Conservation (phyloP, 2,888 invertebrate genomes). For the Elegia similella region DNA sequence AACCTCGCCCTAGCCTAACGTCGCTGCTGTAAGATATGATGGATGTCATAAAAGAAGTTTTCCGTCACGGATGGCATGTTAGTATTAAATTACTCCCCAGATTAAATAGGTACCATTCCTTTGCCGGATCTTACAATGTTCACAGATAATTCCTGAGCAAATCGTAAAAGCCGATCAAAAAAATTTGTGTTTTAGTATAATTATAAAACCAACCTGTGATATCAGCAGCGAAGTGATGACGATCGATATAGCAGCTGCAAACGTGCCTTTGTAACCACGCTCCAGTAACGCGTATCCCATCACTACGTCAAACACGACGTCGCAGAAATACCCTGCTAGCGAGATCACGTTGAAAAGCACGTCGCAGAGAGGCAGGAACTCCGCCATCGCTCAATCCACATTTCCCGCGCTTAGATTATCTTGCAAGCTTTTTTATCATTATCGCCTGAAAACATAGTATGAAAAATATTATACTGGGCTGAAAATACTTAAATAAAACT, state of each 20-base stretch:
- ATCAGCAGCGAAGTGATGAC: conserved; percentile 88
- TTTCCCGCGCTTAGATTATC: conserved; percentile 46
- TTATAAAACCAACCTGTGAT: conserved; percentile 83
- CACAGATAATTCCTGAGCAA: no score
- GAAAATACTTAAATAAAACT: no score
- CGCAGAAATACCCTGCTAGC: conserved; percentile 94
- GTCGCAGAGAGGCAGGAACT: conserved; percentile 95
- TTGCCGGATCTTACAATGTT: no score
- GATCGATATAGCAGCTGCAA: conserved; percentile 85
- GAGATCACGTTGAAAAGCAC: conserved; percentile 95
- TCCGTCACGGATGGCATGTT: no score
- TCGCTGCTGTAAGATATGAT: no score
- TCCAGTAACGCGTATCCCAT: conserved; percentile 92
- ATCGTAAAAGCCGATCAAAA: background rate
- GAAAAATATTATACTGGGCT: no score
- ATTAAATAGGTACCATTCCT: no score
- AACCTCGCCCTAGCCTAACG: no score
- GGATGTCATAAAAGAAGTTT: no score
- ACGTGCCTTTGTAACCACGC: conserved; percentile 83
- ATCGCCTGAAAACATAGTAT: conserved; percentile 9
- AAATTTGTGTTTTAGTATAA: no score
- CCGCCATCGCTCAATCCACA: conserved; percentile 81
- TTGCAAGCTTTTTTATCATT: conserved; percentile 19
- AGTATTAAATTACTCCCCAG: no score
- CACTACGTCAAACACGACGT: conserved; percentile 93